Evolutionary conservation across 2,888 invertebrate genomes (phyloP).

Genomic region (Lottia gigantea): DNA sequence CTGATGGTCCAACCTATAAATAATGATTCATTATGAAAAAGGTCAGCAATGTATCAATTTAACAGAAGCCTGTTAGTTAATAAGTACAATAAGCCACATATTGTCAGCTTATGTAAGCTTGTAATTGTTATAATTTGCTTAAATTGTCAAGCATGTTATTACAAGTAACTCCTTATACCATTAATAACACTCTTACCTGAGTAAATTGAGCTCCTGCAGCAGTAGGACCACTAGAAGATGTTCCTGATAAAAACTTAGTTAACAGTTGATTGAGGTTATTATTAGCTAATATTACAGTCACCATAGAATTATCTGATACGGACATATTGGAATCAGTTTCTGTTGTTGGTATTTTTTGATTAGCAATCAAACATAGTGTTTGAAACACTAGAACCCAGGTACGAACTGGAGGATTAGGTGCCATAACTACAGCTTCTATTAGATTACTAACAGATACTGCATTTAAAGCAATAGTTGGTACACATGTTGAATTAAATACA

Average conservation of each 20-base stretch:
- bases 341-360: conserved; percentile 68
- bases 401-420: conserved; percentile 77
- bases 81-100: no score
- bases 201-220: conserved; percentile 36
- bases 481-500: conserved; percentile 52
- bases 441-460: conserved; percentile 75
- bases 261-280: conserved; percentile 57
- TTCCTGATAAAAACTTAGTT: conserved; percentile 61
- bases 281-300: conserved; percentile 57
- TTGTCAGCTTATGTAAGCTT: no score
- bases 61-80: no score
- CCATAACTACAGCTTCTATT: conserved; percentile 76
- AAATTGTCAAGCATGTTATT: no score
- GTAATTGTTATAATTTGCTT: no score
- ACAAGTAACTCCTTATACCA: no score
- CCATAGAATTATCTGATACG: conserved; percentile 44
- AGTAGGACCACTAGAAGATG: conserved; percentile 43
- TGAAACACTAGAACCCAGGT: conserved; percentile 86
- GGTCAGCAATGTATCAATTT: no score
- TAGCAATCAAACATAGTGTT: conserved; percentile 79
- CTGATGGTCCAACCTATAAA: conserved; percentile 79
- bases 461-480: conserved; percentile 76
- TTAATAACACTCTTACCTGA: conserved; percentile 30
- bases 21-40: not conserved
- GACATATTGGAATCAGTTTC: conserved; percentile 30